These are phyloP conservation scores for Lithophane socia DNA, from an alignment of 2,888 invertebrate genomes.

Conservation along the genomic window DNA sequence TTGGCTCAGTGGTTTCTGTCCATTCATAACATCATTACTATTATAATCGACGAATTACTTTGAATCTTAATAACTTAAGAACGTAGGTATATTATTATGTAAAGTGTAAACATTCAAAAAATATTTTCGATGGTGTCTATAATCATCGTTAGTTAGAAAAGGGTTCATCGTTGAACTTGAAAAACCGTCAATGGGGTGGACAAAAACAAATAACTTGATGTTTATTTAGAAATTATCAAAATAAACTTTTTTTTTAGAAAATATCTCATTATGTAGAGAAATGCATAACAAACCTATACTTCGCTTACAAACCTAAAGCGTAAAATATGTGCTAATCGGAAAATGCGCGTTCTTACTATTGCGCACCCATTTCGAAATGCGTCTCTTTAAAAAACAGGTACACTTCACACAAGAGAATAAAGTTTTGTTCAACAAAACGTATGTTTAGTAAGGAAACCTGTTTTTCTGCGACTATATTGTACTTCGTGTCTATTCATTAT, in stretches of 20 bases:
- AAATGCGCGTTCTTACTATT: constrained; percentile 25
- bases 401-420: constrained; percentile 63
- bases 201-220: not conserved
- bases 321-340: constrained; percentile 33
- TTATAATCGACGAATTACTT: not conserved
- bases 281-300: not conserved
- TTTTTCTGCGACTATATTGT: constrained; percentile 86
- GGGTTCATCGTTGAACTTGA: not conserved
- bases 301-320: not conserved
- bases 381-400: constrained; percentile 55
- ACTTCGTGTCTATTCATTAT: constrained; percentile 82
- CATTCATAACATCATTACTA: not conserved
- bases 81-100: not conserved
- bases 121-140: not conserved
- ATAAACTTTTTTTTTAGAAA: not conserved
- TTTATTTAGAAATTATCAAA: not conserved
- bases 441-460: constrained; percentile 83
- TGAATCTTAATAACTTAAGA: not conserved
- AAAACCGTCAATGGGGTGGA: not conserved
- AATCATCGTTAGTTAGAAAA: not conserved
- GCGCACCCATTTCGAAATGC: constrained; percentile 51
- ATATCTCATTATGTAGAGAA: not conserved
- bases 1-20: constrained; percentile 2
- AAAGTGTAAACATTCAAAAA: not conserved
- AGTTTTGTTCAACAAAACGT: constrained; percentile 74